Conservation (phyloP, 2,888 invertebrate genomes). For the Linnaemya vulpina region DNA sequence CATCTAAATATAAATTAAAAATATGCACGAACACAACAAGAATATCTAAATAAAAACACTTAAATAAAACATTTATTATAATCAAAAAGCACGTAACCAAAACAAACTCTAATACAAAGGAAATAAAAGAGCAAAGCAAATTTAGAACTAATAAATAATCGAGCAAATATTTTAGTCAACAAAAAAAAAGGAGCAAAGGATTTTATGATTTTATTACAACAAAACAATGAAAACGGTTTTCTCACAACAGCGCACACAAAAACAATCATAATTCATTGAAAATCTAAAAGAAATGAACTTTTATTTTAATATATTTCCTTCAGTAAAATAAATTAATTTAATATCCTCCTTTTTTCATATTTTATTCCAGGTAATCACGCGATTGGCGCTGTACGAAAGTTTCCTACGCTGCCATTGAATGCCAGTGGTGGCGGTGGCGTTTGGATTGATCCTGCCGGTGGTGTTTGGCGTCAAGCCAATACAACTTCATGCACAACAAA, state of each 20-base stretch:
- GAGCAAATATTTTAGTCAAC: slow-evolving; percentile 7
- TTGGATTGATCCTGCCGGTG: slow-evolving; percentile 83
- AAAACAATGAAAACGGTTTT: slow-evolving; percentile 45
- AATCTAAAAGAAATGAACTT: slow-evolving; percentile 3
- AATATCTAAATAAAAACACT: neutral
- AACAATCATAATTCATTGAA: slow-evolving; percentile 38
- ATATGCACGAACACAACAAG: too few relatives aligned
- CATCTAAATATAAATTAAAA: neutral
- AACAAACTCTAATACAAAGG: slow-evolving; percentile 1
- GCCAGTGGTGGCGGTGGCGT: slow-evolving; percentile 80
- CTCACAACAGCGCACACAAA: slow-evolving; percentile 15
- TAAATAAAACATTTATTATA: neutral
- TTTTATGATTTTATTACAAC: neutral
- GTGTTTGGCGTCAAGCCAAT: slow-evolving; percentile 82
- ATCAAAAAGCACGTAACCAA: neutral
- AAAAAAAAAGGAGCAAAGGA: neutral
- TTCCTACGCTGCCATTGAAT: slow-evolving; percentile 83
- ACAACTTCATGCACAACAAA: slow-evolving; percentile 80
- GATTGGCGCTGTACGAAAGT: slow-evolving; percentile 83
- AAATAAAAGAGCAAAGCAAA: neutral
- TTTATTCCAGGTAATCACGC: slow-evolving; percentile 83
- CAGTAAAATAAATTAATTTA: slow-evolving; percentile 65
- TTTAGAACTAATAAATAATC: slow-evolving; percentile 10
- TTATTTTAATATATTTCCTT: neutral
- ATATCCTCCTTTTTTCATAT: slow-evolving; percentile 58